Conservation (phyloP, 2,888 invertebrate genomes). For the Leistus spinibarbis region DNA sequence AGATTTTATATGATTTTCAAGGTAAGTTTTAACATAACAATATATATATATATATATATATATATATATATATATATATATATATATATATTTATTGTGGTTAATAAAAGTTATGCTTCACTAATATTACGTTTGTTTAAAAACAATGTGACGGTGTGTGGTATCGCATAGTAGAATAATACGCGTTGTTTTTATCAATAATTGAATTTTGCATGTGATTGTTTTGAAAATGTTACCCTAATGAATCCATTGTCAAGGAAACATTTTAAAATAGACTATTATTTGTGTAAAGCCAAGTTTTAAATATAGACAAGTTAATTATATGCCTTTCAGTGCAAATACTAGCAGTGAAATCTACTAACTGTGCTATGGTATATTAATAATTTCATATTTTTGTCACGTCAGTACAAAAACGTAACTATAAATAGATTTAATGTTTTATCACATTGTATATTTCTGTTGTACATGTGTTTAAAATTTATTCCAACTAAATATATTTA, state of each 20-base stretch:
- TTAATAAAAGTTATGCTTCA: neutral
- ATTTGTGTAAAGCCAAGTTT: conserved; percentile 25
- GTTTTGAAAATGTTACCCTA: neutral
- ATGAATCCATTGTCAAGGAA: conserved; percentile 27
- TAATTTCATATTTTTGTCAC: neutral
- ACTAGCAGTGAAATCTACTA: neutral
- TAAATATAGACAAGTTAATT: conserved; percentile 9
- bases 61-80: neutral
- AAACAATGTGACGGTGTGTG: no score
- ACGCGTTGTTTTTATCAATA: no score
- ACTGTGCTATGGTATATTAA: neutral
- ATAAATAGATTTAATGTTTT: neutral
- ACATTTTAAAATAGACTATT: conserved; percentile 27
- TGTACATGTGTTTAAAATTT: neutral
- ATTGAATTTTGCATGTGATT: neutral
- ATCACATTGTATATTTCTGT: neutral
- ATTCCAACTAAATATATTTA: neutral
- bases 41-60: conserved; percentile 5
- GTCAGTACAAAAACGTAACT: neutral
- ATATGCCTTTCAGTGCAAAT: neutral
- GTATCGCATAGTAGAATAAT: no score
- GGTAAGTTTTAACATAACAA: neutral
- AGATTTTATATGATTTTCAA: neutral
- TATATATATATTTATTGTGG: neutral
- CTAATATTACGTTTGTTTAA: no score